These are phyloP conservation scores for Hypsibius dujardini DNA, from an alignment of 1,140 invertebrate species.

Conservation along the genomic window DNA sequence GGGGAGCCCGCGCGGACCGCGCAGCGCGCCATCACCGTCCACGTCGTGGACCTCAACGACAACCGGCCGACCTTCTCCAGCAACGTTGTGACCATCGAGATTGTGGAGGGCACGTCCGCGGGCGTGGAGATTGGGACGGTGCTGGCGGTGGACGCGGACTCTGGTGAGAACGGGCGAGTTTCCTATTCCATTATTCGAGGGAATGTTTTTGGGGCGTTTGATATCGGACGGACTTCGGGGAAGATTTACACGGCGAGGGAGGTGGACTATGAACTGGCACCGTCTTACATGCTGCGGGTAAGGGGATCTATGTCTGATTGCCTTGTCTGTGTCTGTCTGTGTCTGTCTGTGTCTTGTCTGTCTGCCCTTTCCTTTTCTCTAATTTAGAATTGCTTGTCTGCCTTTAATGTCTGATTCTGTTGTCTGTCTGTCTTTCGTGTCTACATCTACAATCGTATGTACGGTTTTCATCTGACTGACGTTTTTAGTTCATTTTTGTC, in stretches of 20 bases:
- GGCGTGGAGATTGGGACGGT: slow-evolving; percentile 60
- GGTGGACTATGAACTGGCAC: slow-evolving; percentile 61
- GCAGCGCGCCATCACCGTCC: slow-evolving; percentile 57
- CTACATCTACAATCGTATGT: too few relatives aligned
- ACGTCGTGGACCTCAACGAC: slow-evolving; percentile 74
- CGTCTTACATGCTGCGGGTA: slow-evolving; percentile 65
- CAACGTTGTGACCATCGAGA: slow-evolving; percentile 45
- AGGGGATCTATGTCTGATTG: too few relatives aligned
- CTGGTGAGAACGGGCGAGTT: slow-evolving; percentile 56
- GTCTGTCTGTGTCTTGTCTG: too few relatives aligned
- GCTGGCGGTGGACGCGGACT: slow-evolving; percentile 52
- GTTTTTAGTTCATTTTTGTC: too few relatives aligned
- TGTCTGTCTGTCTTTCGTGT: too few relatives aligned
- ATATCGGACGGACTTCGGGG: slow-evolving; percentile 64
- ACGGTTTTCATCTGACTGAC: too few relatives aligned
- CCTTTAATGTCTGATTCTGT: too few relatives aligned
- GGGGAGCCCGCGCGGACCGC: slow-evolving; percentile 60
- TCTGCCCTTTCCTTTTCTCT: too few relatives aligned
- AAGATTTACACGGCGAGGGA: slow-evolving; percentile 61
- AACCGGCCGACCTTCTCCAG: slow-evolving; percentile 73
- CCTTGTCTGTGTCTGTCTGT: too few relatives aligned
- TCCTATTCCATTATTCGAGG: slow-evolving; percentile 66
- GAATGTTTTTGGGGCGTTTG: slow-evolving; percentile 62
- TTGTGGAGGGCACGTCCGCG: slow-evolving; percentile 48
- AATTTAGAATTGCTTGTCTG: too few relatives aligned